phyloP scores from a whole-genome alignment of 1,140 invertebrate species.

The Eupeodes corollae region DNA sequence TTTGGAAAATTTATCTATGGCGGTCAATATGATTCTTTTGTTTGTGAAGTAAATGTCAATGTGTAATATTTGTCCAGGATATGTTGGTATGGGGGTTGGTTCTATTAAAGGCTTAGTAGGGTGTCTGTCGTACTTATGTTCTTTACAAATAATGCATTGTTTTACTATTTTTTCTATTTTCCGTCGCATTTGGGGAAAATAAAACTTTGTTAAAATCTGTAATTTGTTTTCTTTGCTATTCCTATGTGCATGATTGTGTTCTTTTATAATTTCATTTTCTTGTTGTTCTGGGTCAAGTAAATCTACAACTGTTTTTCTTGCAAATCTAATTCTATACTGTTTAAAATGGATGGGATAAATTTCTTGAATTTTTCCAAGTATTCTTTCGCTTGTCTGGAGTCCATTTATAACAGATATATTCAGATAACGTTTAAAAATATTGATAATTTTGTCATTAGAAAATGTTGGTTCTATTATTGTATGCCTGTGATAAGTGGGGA shows the following conservation, averaged over 20 bases:
- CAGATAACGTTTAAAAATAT: too few species aligned
- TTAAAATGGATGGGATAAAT: neutral
- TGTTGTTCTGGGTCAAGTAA: neutral
- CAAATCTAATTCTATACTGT: neutral
- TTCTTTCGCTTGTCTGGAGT: too few species aligned
- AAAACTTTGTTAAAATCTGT: neutral
- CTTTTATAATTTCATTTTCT: neutral
- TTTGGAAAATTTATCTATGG: neutral
- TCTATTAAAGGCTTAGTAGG: neutral
- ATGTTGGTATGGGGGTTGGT: neutral
- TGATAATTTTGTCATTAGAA: too few species aligned
- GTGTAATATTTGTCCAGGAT: conserved; percentile 2
- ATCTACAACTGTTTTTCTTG: neutral
- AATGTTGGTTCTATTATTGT: too few species aligned
- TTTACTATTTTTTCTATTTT: neutral
- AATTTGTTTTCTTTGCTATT: neutral
- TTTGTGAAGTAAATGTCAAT: neutral
- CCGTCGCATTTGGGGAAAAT: neutral
- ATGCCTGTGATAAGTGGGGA: too few species aligned
- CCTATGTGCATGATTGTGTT: neutral
- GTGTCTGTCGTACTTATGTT: conserved; percentile 3
- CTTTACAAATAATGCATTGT: neutral
- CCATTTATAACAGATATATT: too few species aligned
- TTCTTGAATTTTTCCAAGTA: too few species aligned
- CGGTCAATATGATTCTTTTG: neutral